Conservation (phyloP, 2,797 vertebrate species). For the Muscicapa comitata region DNA sequence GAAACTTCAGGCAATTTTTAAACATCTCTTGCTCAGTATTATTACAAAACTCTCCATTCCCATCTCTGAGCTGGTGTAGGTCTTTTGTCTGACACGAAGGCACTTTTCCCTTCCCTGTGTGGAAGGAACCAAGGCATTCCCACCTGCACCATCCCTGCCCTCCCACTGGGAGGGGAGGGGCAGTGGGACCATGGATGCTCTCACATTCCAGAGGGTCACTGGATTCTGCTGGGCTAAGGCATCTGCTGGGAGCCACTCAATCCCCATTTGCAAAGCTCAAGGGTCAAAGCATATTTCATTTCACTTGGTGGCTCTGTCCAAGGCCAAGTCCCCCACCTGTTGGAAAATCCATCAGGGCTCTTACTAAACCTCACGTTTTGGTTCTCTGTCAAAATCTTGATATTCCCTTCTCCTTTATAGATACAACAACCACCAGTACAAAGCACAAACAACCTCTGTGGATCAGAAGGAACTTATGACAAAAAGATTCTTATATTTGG, state of each 20-base stretch:
- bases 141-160: neutral
- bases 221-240: neutral
- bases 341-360: neutral
- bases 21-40: neutral
- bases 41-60: neutral
- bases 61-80: neutral
- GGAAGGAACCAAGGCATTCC: neutral
- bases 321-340: neutral
- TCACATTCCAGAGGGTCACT: neutral
- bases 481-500: neutral
- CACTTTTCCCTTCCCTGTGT: neutral
- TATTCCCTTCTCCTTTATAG: neutral
- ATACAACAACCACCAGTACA: neutral
- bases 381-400: neutral
- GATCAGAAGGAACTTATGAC: neutral
- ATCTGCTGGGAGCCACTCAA: neutral
- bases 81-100: neutral
- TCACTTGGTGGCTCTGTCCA: neutral
- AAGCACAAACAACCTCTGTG: neutral
- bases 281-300: neutral
- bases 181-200: neutral
- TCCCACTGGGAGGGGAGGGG: fast-evolving
- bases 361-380: neutral
- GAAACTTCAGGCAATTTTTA: neutral
- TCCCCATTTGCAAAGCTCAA: neutral